Evolutionary conservation across 2,797 vertebrate genomes (phyloP).

Genomic region (Pseudochromis fuscus): DNA sequence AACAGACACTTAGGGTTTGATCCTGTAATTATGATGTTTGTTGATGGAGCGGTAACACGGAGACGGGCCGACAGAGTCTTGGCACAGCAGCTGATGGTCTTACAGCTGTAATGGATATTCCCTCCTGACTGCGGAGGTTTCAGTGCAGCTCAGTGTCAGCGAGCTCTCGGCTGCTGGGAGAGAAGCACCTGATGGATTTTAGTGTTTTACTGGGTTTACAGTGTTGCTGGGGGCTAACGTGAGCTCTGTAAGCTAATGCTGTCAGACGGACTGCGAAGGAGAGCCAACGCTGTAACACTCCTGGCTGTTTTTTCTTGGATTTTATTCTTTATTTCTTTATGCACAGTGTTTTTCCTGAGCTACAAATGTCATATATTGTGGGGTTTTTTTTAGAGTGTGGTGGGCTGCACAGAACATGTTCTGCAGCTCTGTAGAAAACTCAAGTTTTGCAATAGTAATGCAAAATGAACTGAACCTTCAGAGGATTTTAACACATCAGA

Average conservation of each 20-base stretch:
- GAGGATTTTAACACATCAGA: no score
- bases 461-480: no score
- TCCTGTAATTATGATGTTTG: slow-evolving; percentile 40
- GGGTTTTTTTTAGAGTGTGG: background rate
- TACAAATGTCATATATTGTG: background rate
- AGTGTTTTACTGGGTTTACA: slow-evolving; percentile 8
- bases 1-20: slow-evolving; percentile 29
- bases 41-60: slow-evolving; percentile 31
- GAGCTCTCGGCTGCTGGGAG: slow-evolving; percentile 32
- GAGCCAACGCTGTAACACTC: background rate
- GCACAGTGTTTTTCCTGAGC: background rate
- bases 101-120: slow-evolving; percentile 59
- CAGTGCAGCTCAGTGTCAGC: slow-evolving; percentile 46
- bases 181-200: slow-evolving; percentile 40
- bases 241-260: slow-evolving; percentile 23
- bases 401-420: background rate
- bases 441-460: background rate
- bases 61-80: background rate
- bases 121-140: slow-evolving; percentile 63
- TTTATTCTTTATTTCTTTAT: slow-evolving; percentile 3
- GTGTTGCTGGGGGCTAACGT: slow-evolving; percentile 22
- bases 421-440: background rate
- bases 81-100: slow-evolving; percentile 29
- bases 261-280: slow-evolving; percentile 15
- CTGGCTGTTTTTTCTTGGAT: slow-evolving; percentile 6